These are phyloP conservation scores for Xestoiulus laeticollis DNA, from an alignment of 2,888 invertebrate genomes.

Conservation along the genomic window DNA sequence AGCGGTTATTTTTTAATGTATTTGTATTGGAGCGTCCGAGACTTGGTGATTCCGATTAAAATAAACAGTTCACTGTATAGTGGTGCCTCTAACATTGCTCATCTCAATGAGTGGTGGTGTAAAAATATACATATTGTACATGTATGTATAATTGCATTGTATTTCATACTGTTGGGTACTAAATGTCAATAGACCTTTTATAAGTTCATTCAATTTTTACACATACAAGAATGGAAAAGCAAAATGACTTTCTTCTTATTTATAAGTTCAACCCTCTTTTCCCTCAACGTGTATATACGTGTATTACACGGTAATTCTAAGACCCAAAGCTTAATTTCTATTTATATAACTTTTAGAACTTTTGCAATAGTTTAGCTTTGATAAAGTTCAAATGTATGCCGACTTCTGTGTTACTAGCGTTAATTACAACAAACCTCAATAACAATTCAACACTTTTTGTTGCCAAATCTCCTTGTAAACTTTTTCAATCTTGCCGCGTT, in stretches of 20 bases:
- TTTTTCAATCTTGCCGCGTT: not conserved
- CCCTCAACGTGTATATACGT: not conserved
- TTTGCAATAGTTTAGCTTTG: too few relatives aligned
- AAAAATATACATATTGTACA: too few relatives aligned
- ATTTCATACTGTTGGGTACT: not conserved
- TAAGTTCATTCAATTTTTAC: not conserved
- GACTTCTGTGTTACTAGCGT: not conserved
- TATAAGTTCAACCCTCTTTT: not conserved
- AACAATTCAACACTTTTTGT: conserved; percentile 13
- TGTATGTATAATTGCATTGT: too few relatives aligned
- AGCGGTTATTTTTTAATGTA: too few relatives aligned
- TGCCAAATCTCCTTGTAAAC: not conserved
- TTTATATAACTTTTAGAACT: not conserved
- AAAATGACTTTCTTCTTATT: not conserved
- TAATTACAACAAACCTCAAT: not conserved
- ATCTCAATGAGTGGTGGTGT: too few relatives aligned
- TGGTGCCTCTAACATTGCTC: too few relatives aligned
- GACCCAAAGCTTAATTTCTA: not conserved
- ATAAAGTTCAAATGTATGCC: not conserved
- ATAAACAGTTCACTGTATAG: too few relatives aligned
- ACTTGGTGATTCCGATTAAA: too few relatives aligned
- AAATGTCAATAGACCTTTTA: too few relatives aligned
- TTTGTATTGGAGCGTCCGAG: too few relatives aligned
- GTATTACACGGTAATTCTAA: not conserved
- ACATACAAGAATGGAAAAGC: not conserved